phyloP scores from a whole-genome alignment of 2,113 vertebrate genomes.

The Axis porcinus region DNA sequence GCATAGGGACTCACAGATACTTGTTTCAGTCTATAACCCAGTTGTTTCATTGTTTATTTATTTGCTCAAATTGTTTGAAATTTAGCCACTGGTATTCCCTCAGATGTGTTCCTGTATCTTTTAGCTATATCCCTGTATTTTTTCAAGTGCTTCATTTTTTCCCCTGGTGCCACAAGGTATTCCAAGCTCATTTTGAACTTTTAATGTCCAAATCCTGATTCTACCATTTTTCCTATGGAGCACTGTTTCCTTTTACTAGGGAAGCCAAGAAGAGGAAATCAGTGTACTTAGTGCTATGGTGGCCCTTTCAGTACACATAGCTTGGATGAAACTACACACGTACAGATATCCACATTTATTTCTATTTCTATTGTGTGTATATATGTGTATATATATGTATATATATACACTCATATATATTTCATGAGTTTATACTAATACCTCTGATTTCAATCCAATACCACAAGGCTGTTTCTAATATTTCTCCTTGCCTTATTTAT shows the following conservation, averaged over 20 bases:
- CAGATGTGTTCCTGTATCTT: background rate
- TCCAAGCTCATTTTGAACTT: slow-evolving; percentile 6
- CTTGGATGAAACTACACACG: background rate
- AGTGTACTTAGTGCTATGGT: background rate
- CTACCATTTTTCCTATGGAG: background rate
- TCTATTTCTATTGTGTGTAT: background rate
- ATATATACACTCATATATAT: fast-evolving
- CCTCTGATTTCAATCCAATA: background rate
- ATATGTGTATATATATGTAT: background rate
- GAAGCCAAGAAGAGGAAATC: background rate
- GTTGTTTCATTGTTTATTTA: background rate
- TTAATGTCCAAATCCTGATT: background rate
- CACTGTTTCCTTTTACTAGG: background rate
- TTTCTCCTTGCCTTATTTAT: background rate
- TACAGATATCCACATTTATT: background rate
- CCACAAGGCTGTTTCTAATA: background rate
- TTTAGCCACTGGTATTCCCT: background rate
- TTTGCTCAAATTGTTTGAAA: background rate
- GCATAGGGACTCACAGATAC: background rate
- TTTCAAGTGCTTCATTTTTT: background rate
- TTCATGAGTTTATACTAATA: background rate
- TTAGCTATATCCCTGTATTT: background rate
- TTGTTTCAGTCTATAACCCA: background rate
- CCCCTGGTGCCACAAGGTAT: background rate
- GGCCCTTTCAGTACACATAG: background rate